Conservation (phyloP, 2,797 vertebrate species). For the Gila robusta region DNA sequence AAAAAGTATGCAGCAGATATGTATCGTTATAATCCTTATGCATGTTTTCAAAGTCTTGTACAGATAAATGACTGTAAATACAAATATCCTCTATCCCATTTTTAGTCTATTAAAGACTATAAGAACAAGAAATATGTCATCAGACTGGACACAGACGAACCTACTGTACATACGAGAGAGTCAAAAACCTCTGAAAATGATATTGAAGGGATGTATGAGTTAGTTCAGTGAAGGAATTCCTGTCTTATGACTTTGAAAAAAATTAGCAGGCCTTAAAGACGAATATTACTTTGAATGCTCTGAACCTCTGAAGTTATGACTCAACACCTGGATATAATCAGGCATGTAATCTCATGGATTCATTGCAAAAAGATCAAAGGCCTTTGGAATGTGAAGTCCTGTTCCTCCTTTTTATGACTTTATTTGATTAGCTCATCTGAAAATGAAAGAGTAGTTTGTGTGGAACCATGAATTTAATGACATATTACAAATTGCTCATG, state of each 20-base stretch:
- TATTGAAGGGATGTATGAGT: background rate
- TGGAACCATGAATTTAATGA: conserved; percentile 46
- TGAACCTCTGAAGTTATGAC: conserved; percentile 58
- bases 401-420: conserved; percentile 62
- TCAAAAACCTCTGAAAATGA: conserved; percentile 1
- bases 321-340: conserved; percentile 68
- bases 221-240: background rate
- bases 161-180: background rate
- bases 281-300: conserved; percentile 34
- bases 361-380: conserved; percentile 69
- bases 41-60: background rate
- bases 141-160: background rate
- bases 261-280: conserved; percentile 45
- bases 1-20: conserved; percentile 17
- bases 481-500: conserved; percentile 44
- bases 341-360: conserved; percentile 63
- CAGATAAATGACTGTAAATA: background rate
- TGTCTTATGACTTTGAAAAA: conserved; percentile 35
- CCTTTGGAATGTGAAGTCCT: conserved; percentile 53
- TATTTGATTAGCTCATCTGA: conserved; percentile 63
- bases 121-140: background rate
- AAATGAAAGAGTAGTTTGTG: conserved; percentile 50
- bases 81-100: background rate
- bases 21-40: background rate
- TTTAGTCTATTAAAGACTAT: background rate